Conservation (phyloP, 1,140 invertebrate genomes). For the Eupristina koningsbergeri region DNA sequence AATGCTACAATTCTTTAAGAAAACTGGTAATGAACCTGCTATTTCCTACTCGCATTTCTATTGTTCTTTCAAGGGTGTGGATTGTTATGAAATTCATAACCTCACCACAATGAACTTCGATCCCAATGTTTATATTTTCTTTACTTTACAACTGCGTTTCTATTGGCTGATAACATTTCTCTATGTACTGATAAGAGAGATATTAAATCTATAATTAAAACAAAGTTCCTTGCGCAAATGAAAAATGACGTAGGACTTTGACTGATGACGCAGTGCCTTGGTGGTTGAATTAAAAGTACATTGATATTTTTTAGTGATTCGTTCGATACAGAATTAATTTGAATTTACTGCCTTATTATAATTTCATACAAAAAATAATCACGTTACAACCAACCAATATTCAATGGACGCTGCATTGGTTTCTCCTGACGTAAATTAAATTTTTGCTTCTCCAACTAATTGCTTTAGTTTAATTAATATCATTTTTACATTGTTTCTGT, state of each 20-base stretch:
- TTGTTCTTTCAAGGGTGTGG: neutral
- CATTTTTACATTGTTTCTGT: no score
- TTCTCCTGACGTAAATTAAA: no score
- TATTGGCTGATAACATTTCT: neutral
- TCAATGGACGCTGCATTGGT: no score
- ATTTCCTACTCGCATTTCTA: neutral
- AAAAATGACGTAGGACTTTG: neutral
- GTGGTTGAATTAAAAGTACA: no score
- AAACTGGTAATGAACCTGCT: constrained; percentile 64
- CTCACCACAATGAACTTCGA: neutral
- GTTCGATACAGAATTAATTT: neutral
- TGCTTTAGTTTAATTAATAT: no score
- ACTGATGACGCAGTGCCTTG: neutral
- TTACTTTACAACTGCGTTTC: neutral
- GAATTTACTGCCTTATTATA: neutral
- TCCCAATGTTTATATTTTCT: constrained; percentile 18
- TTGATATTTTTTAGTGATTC: neutral
- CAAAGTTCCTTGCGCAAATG: neutral
- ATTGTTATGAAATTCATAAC: constrained; percentile 19
- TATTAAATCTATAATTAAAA: neutral
- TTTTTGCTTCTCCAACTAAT: no score
- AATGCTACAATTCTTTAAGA: constrained; percentile 73
- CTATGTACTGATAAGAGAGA: neutral
- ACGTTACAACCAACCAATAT: no score
- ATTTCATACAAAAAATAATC: neutral